Evolutionary conservation across 2,888 invertebrate genomes (phyloP).

Genomic region (Microctonus aethiopoides): DNA sequence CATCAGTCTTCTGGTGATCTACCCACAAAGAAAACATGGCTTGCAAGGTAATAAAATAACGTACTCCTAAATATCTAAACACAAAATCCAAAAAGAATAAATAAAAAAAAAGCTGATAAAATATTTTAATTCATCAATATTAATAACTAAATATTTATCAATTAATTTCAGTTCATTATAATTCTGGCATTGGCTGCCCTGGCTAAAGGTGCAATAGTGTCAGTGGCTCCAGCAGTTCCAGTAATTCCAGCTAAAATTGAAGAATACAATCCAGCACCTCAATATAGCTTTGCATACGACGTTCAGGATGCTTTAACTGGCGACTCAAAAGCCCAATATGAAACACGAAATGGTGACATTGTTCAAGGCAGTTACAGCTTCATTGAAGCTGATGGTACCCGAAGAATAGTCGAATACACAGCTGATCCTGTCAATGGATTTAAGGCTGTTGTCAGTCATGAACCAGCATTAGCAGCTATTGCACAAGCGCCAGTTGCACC

Average conservation of each 20-base stretch:
- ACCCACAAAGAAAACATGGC: constrained; percentile 54
- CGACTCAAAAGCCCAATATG: constrained; percentile 61
- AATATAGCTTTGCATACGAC: constrained; percentile 60
- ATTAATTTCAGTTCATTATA: constrained; percentile 56
- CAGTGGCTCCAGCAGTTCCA: constrained; percentile 45
- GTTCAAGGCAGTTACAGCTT: constrained; percentile 61
- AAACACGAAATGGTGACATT: constrained; percentile 57
- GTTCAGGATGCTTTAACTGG: constrained; percentile 59
- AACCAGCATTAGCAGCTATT: constrained; percentile 47
- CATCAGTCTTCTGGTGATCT: constrained; percentile 59
- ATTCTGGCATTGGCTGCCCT: constrained; percentile 64
- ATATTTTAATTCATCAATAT: not conserved
- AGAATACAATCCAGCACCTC: constrained; percentile 54
- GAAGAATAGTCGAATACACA: constrained; percentile 60
- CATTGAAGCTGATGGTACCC: constrained; percentile 60
- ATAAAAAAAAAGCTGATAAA: not conserved
- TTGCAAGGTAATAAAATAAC: constrained; percentile 50
- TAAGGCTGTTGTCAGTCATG: constrained; percentile 64
- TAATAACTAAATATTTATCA: not conserved
- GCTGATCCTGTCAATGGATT: constrained; percentile 60
- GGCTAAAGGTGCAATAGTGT: constrained; percentile 67
- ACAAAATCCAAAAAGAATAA: not conserved
- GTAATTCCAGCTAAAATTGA: constrained; percentile 53
- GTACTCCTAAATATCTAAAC: not conserved
- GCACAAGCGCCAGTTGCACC: constrained; percentile 62